Evolutionary conservation across 2,888 invertebrate genomes (phyloP).

Genomic region (Cephus pygmeus): DNA sequence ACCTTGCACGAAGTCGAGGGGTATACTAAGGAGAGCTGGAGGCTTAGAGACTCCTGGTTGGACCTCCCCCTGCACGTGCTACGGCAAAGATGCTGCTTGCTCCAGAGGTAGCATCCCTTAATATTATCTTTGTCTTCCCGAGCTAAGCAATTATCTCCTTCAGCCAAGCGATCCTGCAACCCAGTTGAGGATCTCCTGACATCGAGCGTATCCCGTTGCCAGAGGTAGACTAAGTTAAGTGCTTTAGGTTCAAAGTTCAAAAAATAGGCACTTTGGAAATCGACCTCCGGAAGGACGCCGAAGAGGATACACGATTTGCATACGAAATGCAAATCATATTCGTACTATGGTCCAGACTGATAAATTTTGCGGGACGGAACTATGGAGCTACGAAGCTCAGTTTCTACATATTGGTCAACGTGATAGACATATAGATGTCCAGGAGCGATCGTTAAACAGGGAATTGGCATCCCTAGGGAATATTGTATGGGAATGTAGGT

Average conservation of each 20-base stretch:
- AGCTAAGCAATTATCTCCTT: background rate
- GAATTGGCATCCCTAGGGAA: background rate
- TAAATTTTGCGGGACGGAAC: background rate
- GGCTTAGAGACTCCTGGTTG: background rate
- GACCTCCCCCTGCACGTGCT: background rate
- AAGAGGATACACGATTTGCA: background rate
- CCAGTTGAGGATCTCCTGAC: background rate
- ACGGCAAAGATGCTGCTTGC: background rate
- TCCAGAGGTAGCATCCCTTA: background rate
- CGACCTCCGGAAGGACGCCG: background rate
- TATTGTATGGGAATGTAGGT: background rate
- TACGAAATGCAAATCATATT: background rate
- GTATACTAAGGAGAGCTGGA: background rate
- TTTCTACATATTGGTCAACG: background rate
- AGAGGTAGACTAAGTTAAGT: background rate
- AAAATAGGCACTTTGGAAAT: background rate
- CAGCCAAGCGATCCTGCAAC: background rate
- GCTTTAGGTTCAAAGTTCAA: background rate
- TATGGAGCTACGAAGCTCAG: background rate
- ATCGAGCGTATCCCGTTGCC: background rate
- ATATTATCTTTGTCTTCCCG: background rate
- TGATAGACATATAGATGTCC: background rate
- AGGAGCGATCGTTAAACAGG: background rate
- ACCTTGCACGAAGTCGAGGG: background rate
- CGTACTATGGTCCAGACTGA: background rate